A percentile compares a stretch with the other conserved stretches of the same genome.
Evolutionary conservation across 2,797 vertebrate species (phyloP).

Genomic region (Falco peregrinus): DNA sequence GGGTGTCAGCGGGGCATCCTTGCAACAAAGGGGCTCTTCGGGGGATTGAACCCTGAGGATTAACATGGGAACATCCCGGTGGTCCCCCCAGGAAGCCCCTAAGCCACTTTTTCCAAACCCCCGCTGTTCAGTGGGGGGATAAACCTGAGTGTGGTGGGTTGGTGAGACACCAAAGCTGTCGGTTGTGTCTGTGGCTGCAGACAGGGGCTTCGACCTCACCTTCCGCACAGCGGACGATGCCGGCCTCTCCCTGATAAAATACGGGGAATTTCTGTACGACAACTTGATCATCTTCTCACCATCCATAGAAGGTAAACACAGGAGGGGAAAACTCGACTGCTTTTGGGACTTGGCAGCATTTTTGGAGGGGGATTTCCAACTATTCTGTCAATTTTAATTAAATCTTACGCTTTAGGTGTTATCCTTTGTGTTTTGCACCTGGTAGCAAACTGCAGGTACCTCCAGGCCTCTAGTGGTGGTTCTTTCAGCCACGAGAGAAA

Average conservation of each 20-base stretch:
- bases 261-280: slow-evolving; percentile 95
- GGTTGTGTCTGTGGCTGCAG: slow-evolving; percentile 66
- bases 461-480: neutral
- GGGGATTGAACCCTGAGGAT: neutral
- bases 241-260: slow-evolving; percentile 93
- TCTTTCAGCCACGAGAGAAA: neutral
- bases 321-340: rapidly evolving
- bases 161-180: rapidly evolving
- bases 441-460: neutral
- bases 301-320: slow-evolving; percentile 89
- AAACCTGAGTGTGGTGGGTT: neutral
- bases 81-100: neutral
- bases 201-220: slow-evolving; percentile 91
- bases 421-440: no score
- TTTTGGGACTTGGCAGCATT: neutral
- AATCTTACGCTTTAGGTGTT: rapidly evolving
- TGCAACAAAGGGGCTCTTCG: no score
- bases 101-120: neutral
- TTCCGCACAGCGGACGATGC: slow-evolving; percentile 94
- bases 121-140: neutral
- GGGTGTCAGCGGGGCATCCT: rapidly evolving
- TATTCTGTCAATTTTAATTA: neutral
- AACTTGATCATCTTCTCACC: slow-evolving; percentile 94
- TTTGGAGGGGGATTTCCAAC: neutral
- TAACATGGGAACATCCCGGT: neutral